These are phyloP conservation scores for Rosalia funebris DNA, from an alignment of 2,888 invertebrate genomes.

Conservation along the genomic window DNA sequence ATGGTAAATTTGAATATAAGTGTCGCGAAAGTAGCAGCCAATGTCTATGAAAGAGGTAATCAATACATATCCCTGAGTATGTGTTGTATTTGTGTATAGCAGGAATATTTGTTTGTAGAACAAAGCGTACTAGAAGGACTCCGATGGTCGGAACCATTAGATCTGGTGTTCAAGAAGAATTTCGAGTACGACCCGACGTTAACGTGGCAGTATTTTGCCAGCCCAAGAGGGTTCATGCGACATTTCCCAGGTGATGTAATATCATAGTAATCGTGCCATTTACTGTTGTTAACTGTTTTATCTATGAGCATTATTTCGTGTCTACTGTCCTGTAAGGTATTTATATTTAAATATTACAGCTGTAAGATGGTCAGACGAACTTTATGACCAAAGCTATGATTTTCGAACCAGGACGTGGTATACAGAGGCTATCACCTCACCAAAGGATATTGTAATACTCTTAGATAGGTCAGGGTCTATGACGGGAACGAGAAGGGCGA, in stretches of 20 bases:
- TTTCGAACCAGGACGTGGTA: conserved; percentile 96
- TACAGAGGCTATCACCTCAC: conserved; percentile 96
- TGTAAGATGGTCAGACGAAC: conserved; percentile 73
- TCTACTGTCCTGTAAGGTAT: conserved; percentile 4
- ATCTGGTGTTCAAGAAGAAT: conserved; percentile 88
- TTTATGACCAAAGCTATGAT: conserved; percentile 81
- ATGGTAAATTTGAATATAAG: conserved; percentile 81
- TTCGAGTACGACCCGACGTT: conserved; percentile 86
- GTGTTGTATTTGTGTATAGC: no score
- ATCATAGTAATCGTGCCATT: no score
- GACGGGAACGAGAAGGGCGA: conserved; percentile 74
- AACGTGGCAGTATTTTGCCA: conserved; percentile 98
- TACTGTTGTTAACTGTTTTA: conserved; percentile 16
- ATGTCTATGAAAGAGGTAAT: conserved; percentile 90
- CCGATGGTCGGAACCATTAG: conserved; percentile 93
- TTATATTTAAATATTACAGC: no score
- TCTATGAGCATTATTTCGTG: not conserved
- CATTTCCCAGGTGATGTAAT: conserved; percentile 94
- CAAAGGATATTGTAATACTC: conserved; percentile 87
- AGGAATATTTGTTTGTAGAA: conserved; percentile 65
- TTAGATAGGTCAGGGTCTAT: conserved; percentile 76
- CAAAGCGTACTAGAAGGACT: conserved; percentile 88
- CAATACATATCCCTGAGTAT: no score
- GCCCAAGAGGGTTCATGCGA: conserved; percentile 94
- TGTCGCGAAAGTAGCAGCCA: conserved; percentile 92